Evolutionary conservation across 2,797 vertebrate genomes (phyloP), one percentile per base, ranked within the genome.

Genomic region (Antennarius maculatus): DNA sequence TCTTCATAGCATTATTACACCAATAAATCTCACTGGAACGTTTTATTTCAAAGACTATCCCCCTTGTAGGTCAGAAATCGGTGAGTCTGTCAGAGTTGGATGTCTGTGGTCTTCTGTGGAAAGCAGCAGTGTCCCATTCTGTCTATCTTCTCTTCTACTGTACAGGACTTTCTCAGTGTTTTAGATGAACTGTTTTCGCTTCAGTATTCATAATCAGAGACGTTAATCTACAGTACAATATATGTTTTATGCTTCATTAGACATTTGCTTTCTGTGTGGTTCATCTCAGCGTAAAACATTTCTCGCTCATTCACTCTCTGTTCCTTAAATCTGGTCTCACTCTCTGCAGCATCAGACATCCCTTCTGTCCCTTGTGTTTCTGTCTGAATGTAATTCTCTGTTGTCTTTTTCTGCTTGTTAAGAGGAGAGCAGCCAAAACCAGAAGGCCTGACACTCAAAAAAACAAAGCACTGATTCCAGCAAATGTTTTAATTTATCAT

Each of bases 231-330:
- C 63, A 23, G 23, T 23, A 23, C 23, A 23, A 2, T 23, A 23
- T 1, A 23, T 63, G 77, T 72, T 69, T 15, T 61, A 81, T 47
- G 82, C 74, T 84, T 86, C 70, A 77, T 13, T 75, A 59, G 27
- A 54, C 61, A 75, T 81, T 82, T 17, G 60, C 56, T 87, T 71
- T 89, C 79, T 78, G 74, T 61, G 17, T 67, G 49, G 27, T 27
- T 69, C 43, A 41, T 62, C 7, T 69, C 27, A 3, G 9, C 54
- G 37, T 60, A n/a, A 11, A 23, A 45, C 28, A 58, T 65, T 52
- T 80, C 56, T 61, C 37, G 43, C 65, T 73, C 17, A 6, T 57
- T 71, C 42, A 16, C 60, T 78, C 59, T 86, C 70, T 79, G 45
- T 83, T 87, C 69, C 60, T 52, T 59, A 66, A 50, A 63, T 41